These are phyloP conservation scores for Oligia strigilis DNA, from an alignment of 2,888 invertebrate species.

Conservation along the genomic window DNA sequence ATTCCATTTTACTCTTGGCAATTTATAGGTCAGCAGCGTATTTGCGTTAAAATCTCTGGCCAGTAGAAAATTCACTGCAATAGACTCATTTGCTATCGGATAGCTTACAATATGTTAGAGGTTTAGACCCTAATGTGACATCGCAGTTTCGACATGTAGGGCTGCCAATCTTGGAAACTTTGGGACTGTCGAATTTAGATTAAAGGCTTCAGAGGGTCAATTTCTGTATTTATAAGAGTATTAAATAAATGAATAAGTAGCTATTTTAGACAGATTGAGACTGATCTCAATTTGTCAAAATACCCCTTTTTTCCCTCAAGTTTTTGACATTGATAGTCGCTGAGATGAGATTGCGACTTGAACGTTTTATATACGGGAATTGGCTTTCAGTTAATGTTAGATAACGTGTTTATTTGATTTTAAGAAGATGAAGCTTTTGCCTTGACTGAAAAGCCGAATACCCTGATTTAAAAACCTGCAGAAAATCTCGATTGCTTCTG, in stretches of 20 bases:
- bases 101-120: conserved; percentile 65
- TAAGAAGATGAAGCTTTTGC: background rate
- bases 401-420: background rate
- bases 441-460: background rate
- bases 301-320: background rate
- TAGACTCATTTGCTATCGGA: conserved; percentile 57
- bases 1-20: background rate
- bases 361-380: background rate
- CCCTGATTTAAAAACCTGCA: background rate
- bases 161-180: conserved; percentile 24
- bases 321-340: background rate
- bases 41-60: conserved; percentile 29
- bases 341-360: background rate
- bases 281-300: background rate
- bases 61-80: conserved; percentile 34
- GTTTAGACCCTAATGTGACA: conserved; percentile 63
- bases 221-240: background rate
- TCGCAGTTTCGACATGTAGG: conserved; percentile 46
- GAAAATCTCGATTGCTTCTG: background rate
- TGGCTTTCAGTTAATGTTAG: background rate
- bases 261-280: too few species aligned
- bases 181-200: background rate
- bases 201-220: background rate
- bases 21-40: conserved; percentile 16
- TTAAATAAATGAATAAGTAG: too few species aligned